Conservation (phyloP, 2,888 invertebrate genomes). For the Heliconius aoede region DNA sequence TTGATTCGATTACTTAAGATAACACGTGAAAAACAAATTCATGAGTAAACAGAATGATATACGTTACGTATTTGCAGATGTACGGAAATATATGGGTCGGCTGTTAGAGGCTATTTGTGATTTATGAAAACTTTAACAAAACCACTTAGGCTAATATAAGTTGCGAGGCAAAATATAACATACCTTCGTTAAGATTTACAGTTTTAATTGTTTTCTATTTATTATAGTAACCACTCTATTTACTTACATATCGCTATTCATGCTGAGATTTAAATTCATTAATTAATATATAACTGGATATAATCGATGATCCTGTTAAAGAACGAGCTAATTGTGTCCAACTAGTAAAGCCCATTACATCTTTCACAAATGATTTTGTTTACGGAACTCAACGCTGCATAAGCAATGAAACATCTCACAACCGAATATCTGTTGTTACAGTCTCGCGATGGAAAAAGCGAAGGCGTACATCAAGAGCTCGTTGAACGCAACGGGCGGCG, state of each 20-base stretch:
- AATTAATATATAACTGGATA: too few relatives aligned
- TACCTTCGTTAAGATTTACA: not conserved
- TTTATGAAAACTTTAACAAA: not conserved
- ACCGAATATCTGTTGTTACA: conserved; percentile 45
- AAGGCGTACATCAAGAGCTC: conserved; percentile 89
- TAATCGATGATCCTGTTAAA: too few relatives aligned
- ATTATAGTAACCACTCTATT: not conserved
- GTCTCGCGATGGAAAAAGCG: conserved; percentile 84
- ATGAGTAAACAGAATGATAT: not conserved
- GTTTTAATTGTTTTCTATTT: not conserved
- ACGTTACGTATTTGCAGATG: conserved; percentile 9
- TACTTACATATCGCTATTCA: too few relatives aligned
- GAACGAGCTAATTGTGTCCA: too few relatives aligned
- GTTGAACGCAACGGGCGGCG: conserved; percentile 81
- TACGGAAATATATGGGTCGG: not conserved
- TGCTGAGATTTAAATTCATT: not conserved
- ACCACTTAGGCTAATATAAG: not conserved
- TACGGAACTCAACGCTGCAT: not conserved
- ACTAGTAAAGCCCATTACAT: too few relatives aligned
- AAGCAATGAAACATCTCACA: not conserved
- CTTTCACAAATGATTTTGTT: too few relatives aligned
- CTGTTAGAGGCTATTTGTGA: not conserved
- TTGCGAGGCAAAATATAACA: not conserved
- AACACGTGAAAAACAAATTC: not conserved
- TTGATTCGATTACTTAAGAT: conserved; percentile 1